Base-by-base conservation (phyloP, 1,140 invertebrate species). In the Ceratosolen fusciceps region DNA sequence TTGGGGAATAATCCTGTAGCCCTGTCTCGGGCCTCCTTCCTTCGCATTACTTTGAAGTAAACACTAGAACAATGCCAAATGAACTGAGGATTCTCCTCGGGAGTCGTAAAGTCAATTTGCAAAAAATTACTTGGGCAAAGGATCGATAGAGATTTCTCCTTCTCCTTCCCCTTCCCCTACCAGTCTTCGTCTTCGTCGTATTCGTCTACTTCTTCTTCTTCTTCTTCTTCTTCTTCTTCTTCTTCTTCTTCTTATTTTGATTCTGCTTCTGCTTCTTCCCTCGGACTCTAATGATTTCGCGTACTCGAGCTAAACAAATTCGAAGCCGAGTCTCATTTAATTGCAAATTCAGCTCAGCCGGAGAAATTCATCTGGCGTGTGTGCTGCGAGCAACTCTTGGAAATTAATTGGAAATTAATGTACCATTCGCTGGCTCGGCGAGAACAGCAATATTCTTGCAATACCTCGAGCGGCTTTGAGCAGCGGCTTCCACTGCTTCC, bases 51-150 rank as follows among this genome's bases (percentile, higher is more conserved):
- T 68, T 31, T 37, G 49, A 43, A 49, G 14, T 77, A 58, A 26
- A 78, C 34, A 54, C 60, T 78, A 73, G 70, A 79, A 73, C 77
- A 79, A 65, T 73, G 58, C 65, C 52, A n/a, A 24, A 67, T 29
- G 56, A 74, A 29, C 60, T 14, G 26, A 16, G 31, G 31, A 31
- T 76, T 47, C 26, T 68, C 34, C 29, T 54, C n/a, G 21, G 5
- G 31, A 67, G 39, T 34, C 68, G 47, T 65, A n/a, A 7, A 29
- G 7, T 4, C 31, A 34, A 26, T 54, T 76, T 39, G 47, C 24
- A 67, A 68, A 68, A 76, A 68, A 76, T 26, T 34, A 26, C 26
- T 26, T 21, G 1, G 34, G n/a, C n/a, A n/a, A 43, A 9, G 24
- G 34, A 71, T 49, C 34, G 71, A 60, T 37, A 26, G 7, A 37